Percentiles rank a stretch among this genome's conserved stretches.
Conservation (phyloP, 2,888 invertebrate genomes). For the Vandiemenella viatica region DNA sequence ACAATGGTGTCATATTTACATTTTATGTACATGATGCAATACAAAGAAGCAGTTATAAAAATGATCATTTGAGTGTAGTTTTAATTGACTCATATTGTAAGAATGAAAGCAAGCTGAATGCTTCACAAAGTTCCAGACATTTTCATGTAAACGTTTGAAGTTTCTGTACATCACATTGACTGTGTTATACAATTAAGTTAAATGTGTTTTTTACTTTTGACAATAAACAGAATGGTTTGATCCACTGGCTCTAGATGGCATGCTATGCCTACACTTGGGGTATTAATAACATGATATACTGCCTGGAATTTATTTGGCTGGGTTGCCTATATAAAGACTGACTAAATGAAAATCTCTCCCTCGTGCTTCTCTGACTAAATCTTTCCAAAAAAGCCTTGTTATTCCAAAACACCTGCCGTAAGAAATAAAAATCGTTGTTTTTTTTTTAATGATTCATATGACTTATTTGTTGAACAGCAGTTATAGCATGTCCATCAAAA, state of each 20-base stretch:
- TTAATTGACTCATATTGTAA: conserved; percentile 20
- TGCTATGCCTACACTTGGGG: conserved; percentile 11
- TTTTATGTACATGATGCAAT: conserved; percentile 21
- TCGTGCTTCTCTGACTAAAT: conserved; percentile 6
- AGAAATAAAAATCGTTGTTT: conserved; percentile 10
- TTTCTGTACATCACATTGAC: conserved; percentile 6
- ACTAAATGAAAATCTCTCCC: conserved; percentile 11
- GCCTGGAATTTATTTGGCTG: conserved; percentile 8
- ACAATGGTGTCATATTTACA: conserved; percentile 21
- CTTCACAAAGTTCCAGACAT: conserved; percentile 12
- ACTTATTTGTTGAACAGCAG: conserved; percentile 8
- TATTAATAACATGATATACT: conserved; percentile 7
- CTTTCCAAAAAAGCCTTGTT: conserved; percentile 7
- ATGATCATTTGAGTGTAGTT: conserved; percentile 19
- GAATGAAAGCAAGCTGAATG: conserved; percentile 17
- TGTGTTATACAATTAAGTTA: conserved; percentile 3
- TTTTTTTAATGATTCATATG: conserved; percentile 8
- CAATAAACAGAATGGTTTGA: conserved; percentile 10
- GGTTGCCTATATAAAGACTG: conserved; percentile 8
- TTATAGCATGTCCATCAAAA: conserved; percentile 17
- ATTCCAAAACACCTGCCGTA: conserved; percentile 3
- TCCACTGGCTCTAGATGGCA: conserved; percentile 11
- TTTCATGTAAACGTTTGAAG: conserved; percentile 4
- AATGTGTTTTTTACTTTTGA: conserved; percentile 5
- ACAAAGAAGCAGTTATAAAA: conserved; percentile 22